Evolutionary conservation across 2,113 vertebrate genomes (phyloP).

Genomic region (Gymnobelideus leadbeateri): DNA sequence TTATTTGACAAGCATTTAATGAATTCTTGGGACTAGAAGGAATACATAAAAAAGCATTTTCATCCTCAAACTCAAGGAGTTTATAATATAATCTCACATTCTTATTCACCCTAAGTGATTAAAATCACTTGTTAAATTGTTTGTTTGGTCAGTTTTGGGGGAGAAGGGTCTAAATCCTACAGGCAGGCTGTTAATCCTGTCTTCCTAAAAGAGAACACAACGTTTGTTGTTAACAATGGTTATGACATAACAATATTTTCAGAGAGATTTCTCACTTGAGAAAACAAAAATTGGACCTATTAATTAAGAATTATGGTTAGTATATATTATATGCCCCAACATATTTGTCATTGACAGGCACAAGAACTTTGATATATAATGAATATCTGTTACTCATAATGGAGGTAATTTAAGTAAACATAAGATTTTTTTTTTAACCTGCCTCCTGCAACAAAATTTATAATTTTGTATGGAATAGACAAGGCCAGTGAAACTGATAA

Average conservation of each 20-base stretch:
- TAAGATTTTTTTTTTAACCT: neutral
- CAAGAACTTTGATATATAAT: neutral
- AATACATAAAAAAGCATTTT: neutral
- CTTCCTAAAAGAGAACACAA: neutral
- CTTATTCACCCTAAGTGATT: neutral
- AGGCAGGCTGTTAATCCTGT: neutral
- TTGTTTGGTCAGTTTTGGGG: neutral
- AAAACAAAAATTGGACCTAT: neutral
- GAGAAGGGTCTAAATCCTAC: neutral
- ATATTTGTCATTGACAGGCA: neutral
- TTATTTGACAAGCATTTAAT: too few species aligned
- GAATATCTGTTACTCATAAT: neutral
- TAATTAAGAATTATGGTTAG: neutral
- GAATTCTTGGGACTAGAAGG: neutral
- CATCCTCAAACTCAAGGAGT: neutral
- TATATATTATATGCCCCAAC: neutral
- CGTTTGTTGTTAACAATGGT: neutral
- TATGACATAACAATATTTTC: neutral
- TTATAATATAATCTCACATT: neutral
- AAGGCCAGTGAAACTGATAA: constrained; percentile 35
- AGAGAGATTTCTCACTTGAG: neutral
- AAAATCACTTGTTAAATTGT: neutral
- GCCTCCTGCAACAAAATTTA: neutral
- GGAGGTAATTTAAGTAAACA: neutral
- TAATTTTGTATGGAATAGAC: neutral